Evolutionary conservation across 2,888 invertebrate genomes (phyloP).

Genomic region (Oconnorella tubifera): DNA sequence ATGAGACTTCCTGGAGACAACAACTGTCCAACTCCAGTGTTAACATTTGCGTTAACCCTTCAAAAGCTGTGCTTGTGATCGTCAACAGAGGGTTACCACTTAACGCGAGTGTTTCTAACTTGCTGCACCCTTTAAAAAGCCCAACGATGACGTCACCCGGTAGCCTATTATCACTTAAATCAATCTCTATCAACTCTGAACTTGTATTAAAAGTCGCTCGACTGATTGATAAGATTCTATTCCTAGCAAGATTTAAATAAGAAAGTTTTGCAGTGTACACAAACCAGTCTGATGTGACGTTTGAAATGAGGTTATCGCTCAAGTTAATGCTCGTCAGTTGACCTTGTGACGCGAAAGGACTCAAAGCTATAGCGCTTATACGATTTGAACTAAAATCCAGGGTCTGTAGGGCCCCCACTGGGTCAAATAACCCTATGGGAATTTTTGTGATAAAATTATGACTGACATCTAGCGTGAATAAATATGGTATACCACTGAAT

Average conservation of each 20-base stretch:
- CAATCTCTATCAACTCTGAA: background rate
- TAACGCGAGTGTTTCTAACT: background rate
- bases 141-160: background rate
- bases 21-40: conserved; percentile 9
- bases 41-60: background rate
- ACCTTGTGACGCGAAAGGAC: conserved; percentile 10
- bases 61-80: conserved; percentile 4
- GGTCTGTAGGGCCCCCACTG: conserved; percentile 4
- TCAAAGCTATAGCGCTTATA: conserved; percentile 2
- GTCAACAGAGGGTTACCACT: conserved; percentile 8
- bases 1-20: conserved; percentile 6
- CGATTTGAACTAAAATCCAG: conserved; percentile 15
- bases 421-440: conserved; percentile 12
- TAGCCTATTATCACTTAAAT: background rate
- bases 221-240: background rate
- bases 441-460: conserved; percentile 5
- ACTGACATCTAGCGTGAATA: conserved; percentile 7
- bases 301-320: conserved; percentile 1
- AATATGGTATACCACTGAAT: conserved; percentile 10
- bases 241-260: background rate
- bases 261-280: background rate
- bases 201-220: background rate
- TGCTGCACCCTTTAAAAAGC: background rate
- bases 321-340: conserved; percentile 2
- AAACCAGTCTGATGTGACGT: background rate